These are phyloP conservation scores for Carpatolechia fugitivella DNA, from an alignment of 2,888 invertebrate species.

Conservation along the genomic window DNA sequence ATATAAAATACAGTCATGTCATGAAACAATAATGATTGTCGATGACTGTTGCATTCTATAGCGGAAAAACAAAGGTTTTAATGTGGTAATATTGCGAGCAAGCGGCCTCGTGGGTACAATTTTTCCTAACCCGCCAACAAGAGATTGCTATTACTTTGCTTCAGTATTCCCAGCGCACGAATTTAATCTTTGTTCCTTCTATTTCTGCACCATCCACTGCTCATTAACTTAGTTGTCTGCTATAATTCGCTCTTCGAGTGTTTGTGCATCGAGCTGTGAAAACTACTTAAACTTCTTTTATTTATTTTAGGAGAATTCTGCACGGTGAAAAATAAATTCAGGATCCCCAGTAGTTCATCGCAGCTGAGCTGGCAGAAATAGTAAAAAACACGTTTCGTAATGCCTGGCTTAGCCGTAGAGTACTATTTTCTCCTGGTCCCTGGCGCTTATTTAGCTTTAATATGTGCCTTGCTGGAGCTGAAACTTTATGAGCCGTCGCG, in stretches of 20 bases:
- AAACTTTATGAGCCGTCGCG: constrained; percentile 33
- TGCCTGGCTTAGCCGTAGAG: constrained; percentile 6
- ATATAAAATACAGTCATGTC: no score
- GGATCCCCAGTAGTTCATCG: neutral
- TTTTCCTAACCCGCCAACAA: constrained; percentile 33
- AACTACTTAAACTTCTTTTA: constrained; percentile 11
- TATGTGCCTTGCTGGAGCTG: constrained; percentile 26
- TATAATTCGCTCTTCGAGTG: constrained; percentile 17
- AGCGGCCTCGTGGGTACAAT: constrained; percentile 35
- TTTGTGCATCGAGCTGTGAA: neutral
- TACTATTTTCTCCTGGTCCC: constrained; percentile 35
- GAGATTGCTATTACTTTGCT: constrained; percentile 33
- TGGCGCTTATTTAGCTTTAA: constrained; percentile 36
- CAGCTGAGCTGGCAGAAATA: neutral
- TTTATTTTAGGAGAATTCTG: neutral
- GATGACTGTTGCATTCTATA: no score
- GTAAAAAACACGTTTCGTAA: neutral
- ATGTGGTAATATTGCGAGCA: constrained; percentile 30
- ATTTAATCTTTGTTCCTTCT: constrained; percentile 38
- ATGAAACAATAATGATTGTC: no score
- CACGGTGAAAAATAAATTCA: no score
- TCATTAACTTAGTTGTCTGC: constrained; percentile 30
- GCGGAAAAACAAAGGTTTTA: constrained; percentile 25
- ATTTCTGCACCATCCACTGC: constrained; percentile 28
- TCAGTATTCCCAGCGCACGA: constrained; percentile 37